Evolutionary conservation across 1,140 invertebrate genomes (phyloP).

Genomic region (Sycophila sp.): DNA sequence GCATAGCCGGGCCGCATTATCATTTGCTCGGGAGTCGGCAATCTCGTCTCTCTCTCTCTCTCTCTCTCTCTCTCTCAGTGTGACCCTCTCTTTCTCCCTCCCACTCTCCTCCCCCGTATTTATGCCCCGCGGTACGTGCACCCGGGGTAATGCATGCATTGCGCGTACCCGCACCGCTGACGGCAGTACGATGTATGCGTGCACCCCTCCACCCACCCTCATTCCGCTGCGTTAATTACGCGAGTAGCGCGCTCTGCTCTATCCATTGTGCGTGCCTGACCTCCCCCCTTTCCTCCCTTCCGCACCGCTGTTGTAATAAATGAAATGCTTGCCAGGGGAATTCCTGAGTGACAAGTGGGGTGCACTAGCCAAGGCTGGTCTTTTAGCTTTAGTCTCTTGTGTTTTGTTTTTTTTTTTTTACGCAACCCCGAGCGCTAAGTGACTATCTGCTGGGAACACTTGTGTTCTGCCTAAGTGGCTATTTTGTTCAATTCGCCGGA

Average conservation of each 20-base stretch:
- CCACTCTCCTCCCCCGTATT: slow-evolving; percentile 53
- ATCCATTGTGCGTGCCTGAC: slow-evolving; percentile 3
- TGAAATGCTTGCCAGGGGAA: slow-evolving; percentile 3
- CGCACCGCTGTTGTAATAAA: slow-evolving; percentile 1
- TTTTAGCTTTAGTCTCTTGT: too few species aligned
- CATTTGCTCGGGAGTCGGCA: slow-evolving; percentile 50
- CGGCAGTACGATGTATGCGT: slow-evolving; percentile 46
- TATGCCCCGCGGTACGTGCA: slow-evolving; percentile 42
- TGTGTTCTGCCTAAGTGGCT: too few species aligned
- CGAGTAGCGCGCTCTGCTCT: neutral
- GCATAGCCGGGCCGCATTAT: slow-evolving; percentile 58
- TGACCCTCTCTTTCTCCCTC: slow-evolving; percentile 30
- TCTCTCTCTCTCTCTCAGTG: slow-evolving; percentile 39
- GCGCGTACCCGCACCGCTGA: slow-evolving; percentile 48
- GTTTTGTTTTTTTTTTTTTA: too few species aligned
- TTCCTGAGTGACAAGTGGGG: neutral
- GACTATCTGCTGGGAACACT: too few species aligned
- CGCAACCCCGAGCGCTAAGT: too few species aligned
- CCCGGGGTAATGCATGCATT: slow-evolving; percentile 59
- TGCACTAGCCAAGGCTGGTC: neutral
- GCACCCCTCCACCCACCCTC: neutral
- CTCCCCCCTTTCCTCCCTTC: neutral
- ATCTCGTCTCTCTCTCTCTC: slow-evolving; percentile 30
- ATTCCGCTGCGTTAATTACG: neutral
- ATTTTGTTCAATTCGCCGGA: too few species aligned